phyloP scores from a whole-genome alignment of 2,113 vertebrate genomes.

The Chloebia gouldiae region DNA sequence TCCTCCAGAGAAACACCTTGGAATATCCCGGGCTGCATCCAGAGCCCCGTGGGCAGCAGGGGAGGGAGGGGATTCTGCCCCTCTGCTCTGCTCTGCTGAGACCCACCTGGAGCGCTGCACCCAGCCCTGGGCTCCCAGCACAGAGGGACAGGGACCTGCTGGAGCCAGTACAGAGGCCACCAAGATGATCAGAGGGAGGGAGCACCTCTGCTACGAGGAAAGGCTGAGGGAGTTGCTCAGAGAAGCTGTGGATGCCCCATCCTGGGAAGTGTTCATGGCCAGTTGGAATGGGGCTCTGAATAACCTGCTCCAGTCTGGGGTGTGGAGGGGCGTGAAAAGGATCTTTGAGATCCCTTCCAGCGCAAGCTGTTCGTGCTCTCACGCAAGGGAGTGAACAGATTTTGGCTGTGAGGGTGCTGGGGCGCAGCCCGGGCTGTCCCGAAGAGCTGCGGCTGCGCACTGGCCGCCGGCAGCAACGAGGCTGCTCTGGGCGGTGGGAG shows the following conservation, averaged over 20 bases:
- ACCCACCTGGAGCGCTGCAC: not conserved
- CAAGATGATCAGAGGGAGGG: fast-evolving
- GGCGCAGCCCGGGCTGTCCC: not conserved
- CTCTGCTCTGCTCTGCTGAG: not conserved
- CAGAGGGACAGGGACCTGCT: not conserved
- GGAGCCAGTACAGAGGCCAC: fast-evolving
- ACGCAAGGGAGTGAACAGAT: too few relatives aligned
- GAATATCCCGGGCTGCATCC: not conserved
- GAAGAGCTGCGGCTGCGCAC: too few relatives aligned
- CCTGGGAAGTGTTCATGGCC: too few relatives aligned
- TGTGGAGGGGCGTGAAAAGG: too few relatives aligned
- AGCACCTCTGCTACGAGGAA: fast-evolving
- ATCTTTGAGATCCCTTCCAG: too few relatives aligned
- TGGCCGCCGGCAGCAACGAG: fast-evolving
- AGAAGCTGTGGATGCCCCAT: too few relatives aligned
- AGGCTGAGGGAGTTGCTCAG: not conserved
- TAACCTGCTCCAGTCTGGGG: too few relatives aligned
- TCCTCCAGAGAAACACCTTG: not conserved
- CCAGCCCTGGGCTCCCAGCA: not conserved
- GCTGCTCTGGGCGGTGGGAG: fast-evolving
- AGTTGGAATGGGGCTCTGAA: too few relatives aligned
- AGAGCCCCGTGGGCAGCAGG: not conserved
- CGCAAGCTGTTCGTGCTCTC: too few relatives aligned
- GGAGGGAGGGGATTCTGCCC: not conserved
- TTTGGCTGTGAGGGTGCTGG: too few relatives aligned